A percentile compares a stretch with the other conserved stretches of the same genome.
phyloP scores from a whole-genome alignment of 2,888 invertebrate genomes.

The Stenurella melanura region DNA sequence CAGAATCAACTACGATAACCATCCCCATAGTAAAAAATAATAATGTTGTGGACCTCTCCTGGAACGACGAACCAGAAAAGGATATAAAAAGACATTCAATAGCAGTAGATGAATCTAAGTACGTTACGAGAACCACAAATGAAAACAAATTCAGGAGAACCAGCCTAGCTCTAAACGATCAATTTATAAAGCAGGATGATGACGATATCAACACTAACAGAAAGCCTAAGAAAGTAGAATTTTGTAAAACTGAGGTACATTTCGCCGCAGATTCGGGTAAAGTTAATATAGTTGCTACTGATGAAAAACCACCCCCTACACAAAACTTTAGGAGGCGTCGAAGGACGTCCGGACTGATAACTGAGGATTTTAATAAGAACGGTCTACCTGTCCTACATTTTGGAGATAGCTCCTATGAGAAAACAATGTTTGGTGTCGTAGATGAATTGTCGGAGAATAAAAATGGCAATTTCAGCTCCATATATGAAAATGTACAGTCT shows the following conservation, averaged over 20 bases:
- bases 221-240: constrained; percentile 85
- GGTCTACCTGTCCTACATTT: constrained; percentile 80
- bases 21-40: constrained; percentile 68
- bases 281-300: constrained; percentile 91
- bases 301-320: constrained; percentile 90
- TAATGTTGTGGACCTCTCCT: constrained; percentile 61
- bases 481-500: constrained; percentile 52
- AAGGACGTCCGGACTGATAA: constrained; percentile 74
- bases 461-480: constrained; percentile 33
- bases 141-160: constrained; percentile 64
- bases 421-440: constrained; percentile 68
- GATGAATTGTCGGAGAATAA: constrained; percentile 42
- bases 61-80: constrained; percentile 61
- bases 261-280: constrained; percentile 90
- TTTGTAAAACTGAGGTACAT: constrained; percentile 92
- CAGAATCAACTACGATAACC: constrained; percentile 69
- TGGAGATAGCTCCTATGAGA: constrained; percentile 76
- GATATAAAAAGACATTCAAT: constrained; percentile 76
- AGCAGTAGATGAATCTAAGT: constrained; percentile 77
- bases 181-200: constrained; percentile 59
- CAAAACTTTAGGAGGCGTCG: constrained; percentile 85
- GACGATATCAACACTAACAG: constrained; percentile 71
- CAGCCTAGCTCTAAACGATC: constrained; percentile 64
- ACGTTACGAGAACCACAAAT: constrained; percentile 67
- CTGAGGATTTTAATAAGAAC: constrained; percentile 71